Conservation (phyloP, 2,888 invertebrate genomes). For the Coecobrya sp. region DNA sequence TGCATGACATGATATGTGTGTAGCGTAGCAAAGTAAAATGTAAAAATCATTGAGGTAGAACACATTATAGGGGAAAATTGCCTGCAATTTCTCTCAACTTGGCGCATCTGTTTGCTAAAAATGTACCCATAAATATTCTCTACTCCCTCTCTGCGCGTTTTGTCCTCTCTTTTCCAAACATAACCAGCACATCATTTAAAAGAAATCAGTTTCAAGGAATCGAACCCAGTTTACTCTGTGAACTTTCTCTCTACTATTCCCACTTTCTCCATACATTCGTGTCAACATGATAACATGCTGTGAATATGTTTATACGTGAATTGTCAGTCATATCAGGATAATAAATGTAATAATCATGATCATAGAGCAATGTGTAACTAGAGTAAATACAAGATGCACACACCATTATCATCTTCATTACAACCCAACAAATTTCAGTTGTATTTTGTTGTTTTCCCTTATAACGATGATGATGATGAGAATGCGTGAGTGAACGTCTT, state of each 20-base stretch:
- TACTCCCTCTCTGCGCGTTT: not conserved
- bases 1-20: not conserved
- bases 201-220: too few relatives aligned
- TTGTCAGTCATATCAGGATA: too few relatives aligned
- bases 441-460: too few relatives aligned
- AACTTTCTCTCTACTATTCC: not conserved
- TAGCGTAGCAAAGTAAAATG: not conserved
- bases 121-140: not conserved
- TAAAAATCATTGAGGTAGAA: conserved; percentile 11
- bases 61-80: not conserved
- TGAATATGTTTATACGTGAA: too few relatives aligned
- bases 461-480: not conserved
- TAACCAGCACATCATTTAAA: too few relatives aligned
- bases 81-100: too few relatives aligned
- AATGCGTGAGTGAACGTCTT: conserved; percentile 29
- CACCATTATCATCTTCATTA: not conserved
- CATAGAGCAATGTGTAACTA: too few relatives aligned
- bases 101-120: not conserved
- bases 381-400: not conserved
- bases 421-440: not conserved
- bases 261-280: not conserved
- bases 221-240: not conserved
- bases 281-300: too few relatives aligned
- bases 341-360: too few relatives aligned
- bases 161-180: not conserved